phyloP scores from a whole-genome alignment of 2,113 vertebrate species.

The Vanacampus margaritifer region DNA sequence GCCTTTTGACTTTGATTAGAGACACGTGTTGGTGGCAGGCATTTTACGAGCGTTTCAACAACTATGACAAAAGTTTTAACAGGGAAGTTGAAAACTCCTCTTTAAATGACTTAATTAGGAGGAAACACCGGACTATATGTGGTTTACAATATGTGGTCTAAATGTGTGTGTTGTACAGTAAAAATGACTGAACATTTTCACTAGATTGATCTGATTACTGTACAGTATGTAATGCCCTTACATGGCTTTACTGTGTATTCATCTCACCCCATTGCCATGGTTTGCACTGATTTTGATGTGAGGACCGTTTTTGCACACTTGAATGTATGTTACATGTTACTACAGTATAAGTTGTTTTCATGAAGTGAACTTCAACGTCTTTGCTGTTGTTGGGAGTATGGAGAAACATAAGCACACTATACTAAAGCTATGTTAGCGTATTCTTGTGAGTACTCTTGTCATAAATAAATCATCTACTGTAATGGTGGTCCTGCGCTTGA shows the following conservation, averaged over 20 bases:
- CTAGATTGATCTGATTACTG: neutral
- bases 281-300: slow-evolving; percentile 42
- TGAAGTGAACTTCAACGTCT: slow-evolving; percentile 8
- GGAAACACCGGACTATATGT: neutral
- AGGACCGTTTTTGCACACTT: slow-evolving; percentile 30
- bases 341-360: slow-evolving; percentile 1
- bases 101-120: no score
- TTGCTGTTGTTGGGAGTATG: neutral
- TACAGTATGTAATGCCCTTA: slow-evolving; percentile 8
- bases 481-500: neutral
- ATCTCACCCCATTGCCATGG: slow-evolving; percentile 22
- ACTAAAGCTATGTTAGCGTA: neutral
- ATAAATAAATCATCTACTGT: neutral
- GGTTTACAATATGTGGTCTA: neutral
- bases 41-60: no score
- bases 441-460: neutral
- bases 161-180: slow-evolving; percentile 14
- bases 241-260: slow-evolving; percentile 13
- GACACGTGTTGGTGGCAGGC: no score
- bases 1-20: no score
- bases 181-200: slow-evolving; percentile 8
- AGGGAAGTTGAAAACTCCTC: no score
- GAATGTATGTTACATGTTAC: slow-evolving; percentile 24
- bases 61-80: no score
- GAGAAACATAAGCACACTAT: neutral